These are phyloP conservation scores for Gandaritis pyraliata DNA, from an alignment of 2,888 invertebrate species.

Conservation along the genomic window DNA sequence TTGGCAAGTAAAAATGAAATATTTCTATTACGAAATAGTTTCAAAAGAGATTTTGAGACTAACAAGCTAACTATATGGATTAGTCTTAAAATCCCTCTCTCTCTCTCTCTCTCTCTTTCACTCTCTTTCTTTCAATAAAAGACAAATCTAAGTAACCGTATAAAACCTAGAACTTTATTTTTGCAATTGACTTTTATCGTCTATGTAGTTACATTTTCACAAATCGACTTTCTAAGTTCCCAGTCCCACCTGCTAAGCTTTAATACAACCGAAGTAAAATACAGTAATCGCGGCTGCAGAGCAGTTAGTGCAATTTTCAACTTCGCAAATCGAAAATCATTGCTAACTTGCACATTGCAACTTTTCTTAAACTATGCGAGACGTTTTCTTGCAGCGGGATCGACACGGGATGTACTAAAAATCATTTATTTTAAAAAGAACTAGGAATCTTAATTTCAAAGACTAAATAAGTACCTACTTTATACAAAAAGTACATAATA, in stretches of 20 bases:
- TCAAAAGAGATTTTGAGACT: no score
- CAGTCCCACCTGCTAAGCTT: constrained; percentile 25
- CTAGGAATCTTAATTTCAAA: no score
- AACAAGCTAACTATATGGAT: no score
- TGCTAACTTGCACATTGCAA: constrained; percentile 39
- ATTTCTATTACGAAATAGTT: no score
- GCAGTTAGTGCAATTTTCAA: constrained; percentile 42
- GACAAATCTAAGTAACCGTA: no score
- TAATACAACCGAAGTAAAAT: constrained; percentile 31
- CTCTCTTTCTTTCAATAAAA: no score
- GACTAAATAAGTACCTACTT: no score
- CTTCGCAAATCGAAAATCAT: constrained; percentile 46
- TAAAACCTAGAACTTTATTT: no score
- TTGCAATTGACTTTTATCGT: neutral
- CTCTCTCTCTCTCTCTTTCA: no score
- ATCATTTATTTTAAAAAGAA: neutral
- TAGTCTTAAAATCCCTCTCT: no score
- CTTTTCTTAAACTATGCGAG: constrained; percentile 21
- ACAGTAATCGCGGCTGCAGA: constrained; percentile 30
- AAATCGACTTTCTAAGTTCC: constrained; percentile 6
- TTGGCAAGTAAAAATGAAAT: neutral
- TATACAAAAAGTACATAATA: no score
- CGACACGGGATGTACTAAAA: constrained; percentile 6
- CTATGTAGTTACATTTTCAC: neutral
- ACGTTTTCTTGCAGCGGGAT: constrained; percentile 21